Base-by-base conservation (phyloP, 1,140 invertebrate genomes). In the Belonocnema kinseyi region DNA sequence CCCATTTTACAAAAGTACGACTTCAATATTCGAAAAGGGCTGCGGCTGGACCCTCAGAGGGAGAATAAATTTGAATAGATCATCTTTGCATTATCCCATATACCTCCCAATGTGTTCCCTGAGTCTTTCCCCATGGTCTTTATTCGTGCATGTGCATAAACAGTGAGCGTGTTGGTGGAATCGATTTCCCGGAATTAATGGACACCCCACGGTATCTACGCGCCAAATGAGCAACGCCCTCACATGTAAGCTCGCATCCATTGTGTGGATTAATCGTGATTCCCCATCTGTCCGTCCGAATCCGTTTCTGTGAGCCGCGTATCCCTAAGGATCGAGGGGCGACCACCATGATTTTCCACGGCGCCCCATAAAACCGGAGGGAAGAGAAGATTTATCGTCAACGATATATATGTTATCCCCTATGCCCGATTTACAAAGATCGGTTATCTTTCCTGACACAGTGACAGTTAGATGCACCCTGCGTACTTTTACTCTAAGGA, bases 191-290 rank as follows among this genome's bases (percentile, higher is more conserved):
- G 40, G 61, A 66, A 66, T 66, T 66, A 66, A 66, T 66, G 61
- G 61, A 66, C 84, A 85, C 86, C 85, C 84, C 79, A 10, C 10
- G 83, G 77, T 81, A 80, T 82, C 76, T 79, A 77, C 58, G 77
- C 79, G 82, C 80, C 73, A 89, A 91, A 89, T 87, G 88, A 90
- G 86, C 88, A 90, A 89, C 88, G 87, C 87, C 87, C 86, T 87
- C 81, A 82, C 73, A 71, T 66, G 61, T 66, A 66, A 66, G 61
- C 61, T 66, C 72, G 71, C 74, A 77, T 81, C 77, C 78, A 81
- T 85, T 85, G 84, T 85, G 76, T 82, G 80, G 80, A 84, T 83
- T 87, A 82, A 89, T 87, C 87, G 85, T 83, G 70, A 86, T 78
- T 86, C 79, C 81, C 87, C 88, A 87, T 88, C 86, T 88, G 88